Conservation (phyloP, 2,113 vertebrate genomes). For the Myotis lucifugus region DNA sequence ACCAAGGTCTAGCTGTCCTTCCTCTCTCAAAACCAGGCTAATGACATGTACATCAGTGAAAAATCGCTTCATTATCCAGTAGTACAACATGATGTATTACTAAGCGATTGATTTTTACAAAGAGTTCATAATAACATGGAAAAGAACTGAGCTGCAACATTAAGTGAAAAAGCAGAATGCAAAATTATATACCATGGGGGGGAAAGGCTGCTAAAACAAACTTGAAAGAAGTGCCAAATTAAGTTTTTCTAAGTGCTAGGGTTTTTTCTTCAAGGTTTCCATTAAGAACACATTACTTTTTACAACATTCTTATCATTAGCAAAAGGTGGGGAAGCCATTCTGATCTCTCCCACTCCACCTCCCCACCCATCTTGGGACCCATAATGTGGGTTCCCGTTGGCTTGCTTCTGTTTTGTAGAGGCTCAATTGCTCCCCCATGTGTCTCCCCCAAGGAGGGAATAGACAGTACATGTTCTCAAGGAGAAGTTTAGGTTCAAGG, state of each 20-base stretch:
- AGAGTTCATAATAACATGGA: background rate
- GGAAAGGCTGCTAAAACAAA: background rate
- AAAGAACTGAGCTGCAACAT: background rate
- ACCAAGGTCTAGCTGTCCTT: background rate
- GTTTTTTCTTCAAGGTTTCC: background rate
- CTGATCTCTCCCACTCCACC: background rate
- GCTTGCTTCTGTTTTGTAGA: background rate
- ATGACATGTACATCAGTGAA: background rate
- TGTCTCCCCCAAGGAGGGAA: no score
- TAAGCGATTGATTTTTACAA: background rate
- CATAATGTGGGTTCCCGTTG: background rate
- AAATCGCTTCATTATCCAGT: background rate
- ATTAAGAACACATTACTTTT: background rate
- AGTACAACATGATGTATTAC: background rate
- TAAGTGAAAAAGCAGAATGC: constrained; percentile 11
- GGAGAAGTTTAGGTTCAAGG: background rate
- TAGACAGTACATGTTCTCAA: background rate
- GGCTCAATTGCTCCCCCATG: fast-evolving
- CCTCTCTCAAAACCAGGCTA: background rate
- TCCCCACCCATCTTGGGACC: background rate
- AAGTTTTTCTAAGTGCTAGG: background rate
- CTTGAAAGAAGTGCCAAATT: background rate
- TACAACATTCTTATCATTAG: background rate
- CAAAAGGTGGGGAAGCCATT: background rate
- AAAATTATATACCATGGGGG: background rate